These are phyloP conservation scores for Macrosteles quadrilineatus DNA, from an alignment of 1,140 invertebrate genomes.

Conservation along the genomic window DNA sequence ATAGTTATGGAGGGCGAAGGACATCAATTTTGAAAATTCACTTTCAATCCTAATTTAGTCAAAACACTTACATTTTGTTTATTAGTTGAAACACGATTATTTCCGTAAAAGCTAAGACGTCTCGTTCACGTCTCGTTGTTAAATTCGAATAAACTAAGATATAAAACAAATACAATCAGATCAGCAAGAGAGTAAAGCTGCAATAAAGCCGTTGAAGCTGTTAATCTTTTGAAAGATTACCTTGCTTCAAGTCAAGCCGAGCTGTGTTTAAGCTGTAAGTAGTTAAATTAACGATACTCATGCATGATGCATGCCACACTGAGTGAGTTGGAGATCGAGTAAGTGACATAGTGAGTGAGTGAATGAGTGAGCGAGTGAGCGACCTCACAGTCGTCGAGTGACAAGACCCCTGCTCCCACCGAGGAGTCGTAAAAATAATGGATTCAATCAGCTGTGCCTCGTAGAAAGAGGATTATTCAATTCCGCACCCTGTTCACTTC, in stretches of 20 bases:
- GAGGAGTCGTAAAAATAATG: constrained; percentile 27
- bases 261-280: not conserved
- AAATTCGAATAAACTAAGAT: not conserved
- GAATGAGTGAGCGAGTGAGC: not conserved
- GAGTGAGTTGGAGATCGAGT: too few relatives aligned
- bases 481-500: constrained; percentile 18
- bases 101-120: too few relatives aligned
- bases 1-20: too few relatives aligned
- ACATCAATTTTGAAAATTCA: too few relatives aligned
- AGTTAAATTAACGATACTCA: not conserved
- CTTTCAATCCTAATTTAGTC: too few relatives aligned
- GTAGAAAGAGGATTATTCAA: constrained; percentile 39
- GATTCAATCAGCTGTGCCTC: constrained; percentile 21
- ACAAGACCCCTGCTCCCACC: not conserved
- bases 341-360: not conserved
- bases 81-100: too few relatives aligned
- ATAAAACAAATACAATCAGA: not conserved
- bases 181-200: not conserved
- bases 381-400: not conserved
- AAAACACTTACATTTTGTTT: too few relatives aligned
- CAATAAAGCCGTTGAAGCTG: not conserved
- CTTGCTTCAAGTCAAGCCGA: not conserved
- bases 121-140: too few relatives aligned
- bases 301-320: not conserved
- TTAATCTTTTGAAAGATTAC: constrained; percentile 12